These are phyloP conservation scores for Colossoma macropomum DNA, from an alignment of 2,113 vertebrate genomes.

Conservation along the genomic window DNA sequence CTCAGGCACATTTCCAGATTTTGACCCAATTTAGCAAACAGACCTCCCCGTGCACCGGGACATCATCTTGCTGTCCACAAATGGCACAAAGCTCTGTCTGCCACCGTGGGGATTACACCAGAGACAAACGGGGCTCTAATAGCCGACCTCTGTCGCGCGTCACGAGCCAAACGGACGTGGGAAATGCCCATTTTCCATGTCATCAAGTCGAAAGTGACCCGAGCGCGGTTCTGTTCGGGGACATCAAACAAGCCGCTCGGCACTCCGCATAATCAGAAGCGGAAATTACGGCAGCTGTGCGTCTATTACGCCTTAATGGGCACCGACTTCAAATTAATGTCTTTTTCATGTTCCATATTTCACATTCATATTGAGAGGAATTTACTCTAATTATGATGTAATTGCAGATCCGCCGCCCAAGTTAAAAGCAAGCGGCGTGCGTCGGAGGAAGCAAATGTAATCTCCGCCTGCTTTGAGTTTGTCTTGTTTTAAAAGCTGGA, in stretches of 20 bases:
- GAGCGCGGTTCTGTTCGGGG: conserved; percentile 13
- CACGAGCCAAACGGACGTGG: conserved; percentile 14
- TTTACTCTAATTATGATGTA: conserved; percentile 43
- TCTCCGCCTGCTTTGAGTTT: conserved; percentile 19
- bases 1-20: conserved; percentile 50
- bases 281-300: conserved; percentile 49
- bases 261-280: conserved; percentile 45
- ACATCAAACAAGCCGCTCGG: conserved; percentile 14
- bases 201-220: conserved; percentile 20
- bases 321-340: conserved; percentile 37
- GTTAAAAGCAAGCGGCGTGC: conserved; percentile 23
- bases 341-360: conserved; percentile 53
- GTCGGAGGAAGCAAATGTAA: conserved; percentile 31
- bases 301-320: conserved; percentile 51
- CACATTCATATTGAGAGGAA: conserved; percentile 41
- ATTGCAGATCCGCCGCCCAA: conserved; percentile 42
- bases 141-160: background rate
- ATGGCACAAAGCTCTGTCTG: conserved; percentile 23
- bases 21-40: conserved; percentile 66
- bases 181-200: conserved; percentile 32
- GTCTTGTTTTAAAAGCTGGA: conserved; percentile 2
- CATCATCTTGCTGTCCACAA: conserved; percentile 46
- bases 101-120: background rate
- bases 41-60: conserved; percentile 45
- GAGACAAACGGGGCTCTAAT: conserved; percentile 12